phyloP scores from a whole-genome alignment of 2,113 vertebrate species.

The Colistium nudipinnis region DNA sequence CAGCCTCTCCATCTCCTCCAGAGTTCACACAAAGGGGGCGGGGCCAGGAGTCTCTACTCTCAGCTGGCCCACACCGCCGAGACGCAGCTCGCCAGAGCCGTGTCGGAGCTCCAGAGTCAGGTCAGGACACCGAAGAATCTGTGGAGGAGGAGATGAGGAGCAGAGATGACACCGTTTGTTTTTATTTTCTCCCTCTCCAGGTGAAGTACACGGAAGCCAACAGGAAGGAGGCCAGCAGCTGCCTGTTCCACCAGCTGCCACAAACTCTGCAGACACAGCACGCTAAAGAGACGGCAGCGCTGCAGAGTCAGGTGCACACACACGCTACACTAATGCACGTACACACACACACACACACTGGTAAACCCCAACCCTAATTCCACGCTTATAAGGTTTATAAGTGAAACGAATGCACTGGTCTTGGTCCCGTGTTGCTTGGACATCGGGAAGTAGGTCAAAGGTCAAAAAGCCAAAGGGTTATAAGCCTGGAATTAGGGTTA shows the following conservation, averaged over 20 bases:
- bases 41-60: conserved; percentile 59
- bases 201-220: conserved; percentile 86
- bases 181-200: conserved; percentile 35
- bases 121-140: conserved; percentile 26
- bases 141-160: no score
- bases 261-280: conserved; percentile 61
- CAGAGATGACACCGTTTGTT: no score
- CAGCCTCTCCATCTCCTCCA: conserved; percentile 27
- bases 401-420: no score
- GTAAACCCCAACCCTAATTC: no score
- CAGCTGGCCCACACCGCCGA: conserved; percentile 54
- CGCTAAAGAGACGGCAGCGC: conserved; percentile 49
- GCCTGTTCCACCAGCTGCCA: conserved; percentile 54
- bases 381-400: no score
- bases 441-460: no score
- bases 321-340: background rate
- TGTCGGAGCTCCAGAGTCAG: conserved; percentile 85
- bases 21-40: conserved; percentile 68
- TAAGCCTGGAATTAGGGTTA: no score
- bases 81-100: conserved; percentile 44
- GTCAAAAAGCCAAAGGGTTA: no score
- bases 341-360: background rate
- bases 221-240: conserved; percentile 53
- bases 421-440: no score
- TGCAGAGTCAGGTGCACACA: conserved; percentile 66